These are phyloP conservation scores for Crocodylus rhombifer DNA, from an alignment of 2,797 vertebrate species.

Conservation along the genomic window DNA sequence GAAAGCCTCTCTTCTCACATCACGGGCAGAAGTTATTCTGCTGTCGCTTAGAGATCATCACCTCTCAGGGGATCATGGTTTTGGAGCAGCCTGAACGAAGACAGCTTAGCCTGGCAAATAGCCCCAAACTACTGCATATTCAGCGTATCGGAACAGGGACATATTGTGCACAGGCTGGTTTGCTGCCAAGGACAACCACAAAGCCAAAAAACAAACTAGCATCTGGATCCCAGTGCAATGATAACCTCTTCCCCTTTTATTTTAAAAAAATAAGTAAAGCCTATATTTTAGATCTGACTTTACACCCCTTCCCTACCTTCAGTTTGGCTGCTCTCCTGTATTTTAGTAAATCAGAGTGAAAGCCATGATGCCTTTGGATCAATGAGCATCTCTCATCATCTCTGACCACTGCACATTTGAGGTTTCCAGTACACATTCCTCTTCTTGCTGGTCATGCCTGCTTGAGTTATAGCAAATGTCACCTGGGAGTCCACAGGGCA, in stretches of 20 bases:
- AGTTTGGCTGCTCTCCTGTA: not conserved
- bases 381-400: not conserved
- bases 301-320: not conserved
- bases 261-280: not conserved
- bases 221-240: not conserved
- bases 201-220: not conserved
- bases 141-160: not conserved
- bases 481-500: not conserved
- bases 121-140: not conserved
- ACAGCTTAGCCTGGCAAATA: not conserved
- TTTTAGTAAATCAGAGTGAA: not conserved
- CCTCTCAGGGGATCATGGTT: not conserved
- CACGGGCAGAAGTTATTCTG: not conserved
- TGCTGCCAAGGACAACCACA: not conserved
- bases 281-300: not conserved
- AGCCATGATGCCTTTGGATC: not conserved
- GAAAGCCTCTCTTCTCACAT: not conserved
- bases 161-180: not conserved
- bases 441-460: accelerated
- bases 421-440: not conserved
- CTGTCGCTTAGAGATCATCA: not conserved
- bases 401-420: not conserved
- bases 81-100: not conserved
- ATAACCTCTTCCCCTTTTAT: not conserved
- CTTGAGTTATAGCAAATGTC: not conserved